These are phyloP conservation scores for Pyralis farinalis DNA, from an alignment of 2,888 invertebrate species.

Conservation along the genomic window DNA sequence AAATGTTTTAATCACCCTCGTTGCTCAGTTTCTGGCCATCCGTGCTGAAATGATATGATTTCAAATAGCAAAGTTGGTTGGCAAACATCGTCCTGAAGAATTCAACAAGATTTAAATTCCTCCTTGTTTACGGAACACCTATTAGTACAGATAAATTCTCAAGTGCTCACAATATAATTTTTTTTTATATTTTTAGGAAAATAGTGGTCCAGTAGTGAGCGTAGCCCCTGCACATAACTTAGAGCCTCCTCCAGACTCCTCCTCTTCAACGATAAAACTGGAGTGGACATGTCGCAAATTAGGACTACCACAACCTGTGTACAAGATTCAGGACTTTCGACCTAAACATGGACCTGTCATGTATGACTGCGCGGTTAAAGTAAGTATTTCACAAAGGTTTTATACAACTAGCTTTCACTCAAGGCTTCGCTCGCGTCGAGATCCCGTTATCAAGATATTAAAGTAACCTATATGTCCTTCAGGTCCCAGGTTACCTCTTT, in stretches of 20 bases:
- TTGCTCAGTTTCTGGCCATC: too few species aligned
- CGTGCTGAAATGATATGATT: too few species aligned
- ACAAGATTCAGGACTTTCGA: constrained; percentile 49
- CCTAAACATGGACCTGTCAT: constrained; percentile 50
- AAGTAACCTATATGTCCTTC: too few species aligned
- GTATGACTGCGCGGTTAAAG: constrained; percentile 65
- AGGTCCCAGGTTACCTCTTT: too few species aligned
- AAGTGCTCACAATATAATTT: neutral
- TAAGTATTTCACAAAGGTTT: constrained; percentile 34
- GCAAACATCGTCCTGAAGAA: too few species aligned
- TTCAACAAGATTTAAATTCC: neutral
- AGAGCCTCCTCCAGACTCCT: constrained; percentile 67
- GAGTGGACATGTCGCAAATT: constrained; percentile 72
- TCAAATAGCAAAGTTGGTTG: too few species aligned
- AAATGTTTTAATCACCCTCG: too few species aligned
- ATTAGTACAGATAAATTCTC: too few species aligned
- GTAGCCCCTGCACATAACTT: constrained; percentile 48
- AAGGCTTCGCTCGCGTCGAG: too few species aligned
- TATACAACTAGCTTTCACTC: too few species aligned
- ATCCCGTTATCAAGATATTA: too few species aligned
- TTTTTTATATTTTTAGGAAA: constrained; percentile 35
- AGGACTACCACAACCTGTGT: constrained; percentile 61
- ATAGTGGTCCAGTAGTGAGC: constrained; percentile 47
- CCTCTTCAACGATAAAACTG: constrained; percentile 55
- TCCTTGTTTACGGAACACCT: neutral